Evolutionary conservation across 2,888 invertebrate genomes (phyloP).

Genomic region (Leptinotarsa rubiginosa): DNA sequence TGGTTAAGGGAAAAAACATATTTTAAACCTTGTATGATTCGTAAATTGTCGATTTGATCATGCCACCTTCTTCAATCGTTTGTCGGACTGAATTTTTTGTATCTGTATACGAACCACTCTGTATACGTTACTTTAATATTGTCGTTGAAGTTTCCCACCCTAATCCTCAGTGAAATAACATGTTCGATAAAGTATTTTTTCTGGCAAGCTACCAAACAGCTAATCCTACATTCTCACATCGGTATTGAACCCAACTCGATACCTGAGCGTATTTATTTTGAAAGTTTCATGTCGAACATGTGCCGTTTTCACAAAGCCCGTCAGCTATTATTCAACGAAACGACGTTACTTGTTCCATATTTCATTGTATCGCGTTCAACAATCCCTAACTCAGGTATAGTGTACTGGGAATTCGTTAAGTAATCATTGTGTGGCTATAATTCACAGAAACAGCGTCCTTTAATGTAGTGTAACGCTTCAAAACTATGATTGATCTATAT

Average conservation of each 20-base stretch:
- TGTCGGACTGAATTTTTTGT: no score
- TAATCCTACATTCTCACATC: conserved; percentile 1
- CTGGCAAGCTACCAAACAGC: neutral
- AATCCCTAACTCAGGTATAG: conserved; percentile 6
- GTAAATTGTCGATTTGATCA: no score
- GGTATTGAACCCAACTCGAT: neutral
- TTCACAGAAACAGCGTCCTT: neutral
- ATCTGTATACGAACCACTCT: no score
- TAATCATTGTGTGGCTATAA: neutral
- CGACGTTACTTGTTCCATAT: conserved; percentile 1
- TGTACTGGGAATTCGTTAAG: conserved; percentile 2
- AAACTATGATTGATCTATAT: neutral
- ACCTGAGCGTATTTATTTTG: conserved; percentile 7
- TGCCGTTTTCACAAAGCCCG: neutral
- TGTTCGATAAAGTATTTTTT: no score
- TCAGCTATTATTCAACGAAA: neutral
- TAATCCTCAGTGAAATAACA: neutral
- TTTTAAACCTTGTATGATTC: no score
- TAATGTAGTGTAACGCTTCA: neutral
- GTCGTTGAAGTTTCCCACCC: no score
- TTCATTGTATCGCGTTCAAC: neutral
- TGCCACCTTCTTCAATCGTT: no score
- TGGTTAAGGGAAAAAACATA: no score
- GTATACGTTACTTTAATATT: no score
- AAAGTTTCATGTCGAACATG: conserved; percentile 5